A percentile compares a stretch with the other conserved stretches of the same genome.
phyloP scores from a whole-genome alignment of 2,888 invertebrate species.

The Eucriotettix oculatus region DNA sequence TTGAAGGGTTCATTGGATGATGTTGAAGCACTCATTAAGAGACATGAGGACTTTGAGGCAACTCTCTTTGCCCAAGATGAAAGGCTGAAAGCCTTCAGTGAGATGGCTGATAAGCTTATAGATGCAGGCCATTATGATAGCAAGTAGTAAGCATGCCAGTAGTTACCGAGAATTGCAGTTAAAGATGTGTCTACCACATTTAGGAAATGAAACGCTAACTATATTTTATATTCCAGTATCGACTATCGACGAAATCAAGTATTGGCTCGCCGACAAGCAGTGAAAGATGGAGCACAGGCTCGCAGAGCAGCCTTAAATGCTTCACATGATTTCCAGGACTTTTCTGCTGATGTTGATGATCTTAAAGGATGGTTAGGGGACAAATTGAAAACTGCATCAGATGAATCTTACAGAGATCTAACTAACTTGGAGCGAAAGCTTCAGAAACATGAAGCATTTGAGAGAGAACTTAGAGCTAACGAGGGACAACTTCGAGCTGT shows the following conservation, averaged over 20 bases:
- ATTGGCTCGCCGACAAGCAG: conserved; percentile 50
- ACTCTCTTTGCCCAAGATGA: conserved; percentile 88
- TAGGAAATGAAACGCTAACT: background rate
- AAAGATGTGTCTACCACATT: too few relatives aligned
- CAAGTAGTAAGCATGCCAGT: conserved; percentile 41
- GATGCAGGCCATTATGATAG: conserved; percentile 63
- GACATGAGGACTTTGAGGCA: conserved; percentile 87
- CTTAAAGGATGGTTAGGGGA: conserved; percentile 79
- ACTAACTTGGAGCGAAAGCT: conserved; percentile 79
- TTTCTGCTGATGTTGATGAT: conserved; percentile 83
- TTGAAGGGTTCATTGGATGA: conserved; percentile 68
- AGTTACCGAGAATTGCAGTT: background rate
- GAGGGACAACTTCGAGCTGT: conserved; percentile 80
- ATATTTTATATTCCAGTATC: conserved; percentile 1
- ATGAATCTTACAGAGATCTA: conserved; percentile 83
- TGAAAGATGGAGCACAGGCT: conserved; percentile 56
- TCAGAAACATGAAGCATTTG: conserved; percentile 94
- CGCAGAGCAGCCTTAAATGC: conserved; percentile 61
- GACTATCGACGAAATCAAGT: conserved; percentile 35
- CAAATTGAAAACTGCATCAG: conserved; percentile 78
- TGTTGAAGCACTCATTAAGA: conserved; percentile 80
- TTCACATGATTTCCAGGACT: conserved; percentile 80
- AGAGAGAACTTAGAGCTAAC: conserved; percentile 84
- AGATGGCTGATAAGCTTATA: conserved; percentile 67
- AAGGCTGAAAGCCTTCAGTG: conserved; percentile 62